Conservation (phyloP, 2,888 invertebrate genomes). For the Dermolepida albohirtum region DNA sequence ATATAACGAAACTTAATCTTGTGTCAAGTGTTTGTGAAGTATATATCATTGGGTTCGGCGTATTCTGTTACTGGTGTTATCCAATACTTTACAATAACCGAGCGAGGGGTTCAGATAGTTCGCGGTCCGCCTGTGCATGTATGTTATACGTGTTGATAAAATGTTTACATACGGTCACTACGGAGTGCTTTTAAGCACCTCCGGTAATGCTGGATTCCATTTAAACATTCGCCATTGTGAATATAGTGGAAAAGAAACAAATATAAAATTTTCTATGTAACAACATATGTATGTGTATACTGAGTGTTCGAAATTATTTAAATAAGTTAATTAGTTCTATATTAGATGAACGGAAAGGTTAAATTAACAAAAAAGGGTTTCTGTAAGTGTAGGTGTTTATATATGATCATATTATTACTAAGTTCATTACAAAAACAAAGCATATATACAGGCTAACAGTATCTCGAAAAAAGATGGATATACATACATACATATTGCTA, state of each 20-base stretch:
- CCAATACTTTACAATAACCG: slow-evolving; percentile 10
- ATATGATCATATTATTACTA: too few species aligned
- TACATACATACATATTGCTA: too few species aligned
- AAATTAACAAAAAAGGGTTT: too few species aligned
- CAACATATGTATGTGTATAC: not conserved
- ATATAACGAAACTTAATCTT: slow-evolving; percentile 3
- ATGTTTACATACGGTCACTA: slow-evolving; percentile 5
- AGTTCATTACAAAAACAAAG: too few species aligned
- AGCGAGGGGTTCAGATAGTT: slow-evolving; percentile 8
- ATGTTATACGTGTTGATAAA: slow-evolving; percentile 14
- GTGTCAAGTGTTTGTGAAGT: not conserved
- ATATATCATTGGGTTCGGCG: slow-evolving; percentile 15
- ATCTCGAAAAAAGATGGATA: too few species aligned
- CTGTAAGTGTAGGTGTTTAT: too few species aligned
- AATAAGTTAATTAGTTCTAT: too few species aligned
- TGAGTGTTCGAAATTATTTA: too few species aligned
- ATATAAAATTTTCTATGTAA: slow-evolving; percentile 6
- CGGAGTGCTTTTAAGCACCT: slow-evolving; percentile 15
- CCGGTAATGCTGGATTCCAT: slow-evolving; percentile 15
- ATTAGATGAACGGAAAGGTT: too few species aligned
- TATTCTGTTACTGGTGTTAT: slow-evolving; percentile 13
- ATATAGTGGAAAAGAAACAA: not conserved
- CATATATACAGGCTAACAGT: too few species aligned
- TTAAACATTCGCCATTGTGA: slow-evolving; percentile 25
- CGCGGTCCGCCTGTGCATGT: slow-evolving; percentile 5